Evolutionary conservation across 2,888 invertebrate species (phyloP).

Genomic region (Dusona sp.): DNA sequence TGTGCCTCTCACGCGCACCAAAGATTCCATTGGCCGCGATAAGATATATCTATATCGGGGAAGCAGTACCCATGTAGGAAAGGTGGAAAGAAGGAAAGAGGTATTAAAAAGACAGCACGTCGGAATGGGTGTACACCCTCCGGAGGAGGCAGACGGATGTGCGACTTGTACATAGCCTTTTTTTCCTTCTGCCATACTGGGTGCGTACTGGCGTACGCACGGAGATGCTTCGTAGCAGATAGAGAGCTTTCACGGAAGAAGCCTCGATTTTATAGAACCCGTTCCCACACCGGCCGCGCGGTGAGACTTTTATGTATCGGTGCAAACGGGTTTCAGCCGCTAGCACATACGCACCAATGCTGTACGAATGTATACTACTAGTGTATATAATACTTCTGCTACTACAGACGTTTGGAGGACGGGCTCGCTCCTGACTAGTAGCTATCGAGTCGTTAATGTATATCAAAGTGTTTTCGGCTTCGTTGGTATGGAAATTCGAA

Average conservation of each 20-base stretch:
- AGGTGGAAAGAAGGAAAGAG: not conserved
- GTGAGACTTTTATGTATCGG: constrained; percentile 23
- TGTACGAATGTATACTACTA: not conserved
- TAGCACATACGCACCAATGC: constrained; percentile 5
- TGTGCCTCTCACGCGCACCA: constrained; percentile 1
- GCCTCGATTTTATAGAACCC: constrained; percentile 83
- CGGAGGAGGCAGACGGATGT: constrained; percentile 10
- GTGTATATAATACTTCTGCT: no score
- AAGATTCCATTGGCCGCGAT: not conserved
- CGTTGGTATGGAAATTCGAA: not conserved
- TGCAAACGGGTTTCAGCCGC: constrained; percentile 67
- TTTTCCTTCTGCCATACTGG: not conserved
- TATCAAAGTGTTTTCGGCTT: not conserved
- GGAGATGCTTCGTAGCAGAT: constrained; percentile 73
- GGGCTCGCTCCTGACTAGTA: not conserved
- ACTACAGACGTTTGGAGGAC: not conserved
- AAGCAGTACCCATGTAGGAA: not conserved
- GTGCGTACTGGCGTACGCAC: constrained; percentile 12
- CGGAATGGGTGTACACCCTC: constrained; percentile 7
- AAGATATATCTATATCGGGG: not conserved
- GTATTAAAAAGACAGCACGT: not conserved
- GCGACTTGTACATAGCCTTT: not conserved
- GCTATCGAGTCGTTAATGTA: not conserved
- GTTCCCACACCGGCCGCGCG: constrained; percentile 75
- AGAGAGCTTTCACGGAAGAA: constrained; percentile 80